These are phyloP conservation scores for Mormyrops attenuatus DNA, from an alignment of 2,797 vertebrate species.

Conservation along the genomic window DNA sequence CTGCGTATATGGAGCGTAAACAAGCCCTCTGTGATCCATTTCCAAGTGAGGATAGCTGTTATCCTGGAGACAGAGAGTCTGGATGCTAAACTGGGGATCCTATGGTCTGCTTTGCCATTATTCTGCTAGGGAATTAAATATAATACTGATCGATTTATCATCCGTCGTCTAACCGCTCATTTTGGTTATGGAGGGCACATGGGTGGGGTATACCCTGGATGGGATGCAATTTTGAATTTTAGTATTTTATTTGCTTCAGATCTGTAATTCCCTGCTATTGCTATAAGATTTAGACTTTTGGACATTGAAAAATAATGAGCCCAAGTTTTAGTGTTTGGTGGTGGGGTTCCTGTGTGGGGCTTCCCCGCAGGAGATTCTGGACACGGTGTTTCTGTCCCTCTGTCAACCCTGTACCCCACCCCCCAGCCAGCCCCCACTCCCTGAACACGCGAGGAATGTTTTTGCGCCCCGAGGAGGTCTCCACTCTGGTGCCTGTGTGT, in stretches of 20 bases:
- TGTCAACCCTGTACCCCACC: background rate
- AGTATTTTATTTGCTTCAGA: background rate
- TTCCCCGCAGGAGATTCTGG: background rate
- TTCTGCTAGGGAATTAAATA: background rate
- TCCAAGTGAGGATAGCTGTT: background rate
- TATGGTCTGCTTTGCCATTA: background rate
- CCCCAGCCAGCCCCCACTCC: background rate
- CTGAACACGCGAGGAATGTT: slow-evolving; percentile 6
- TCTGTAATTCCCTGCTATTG: background rate
- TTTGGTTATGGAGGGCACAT: background rate
- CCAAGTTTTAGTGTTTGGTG: background rate
- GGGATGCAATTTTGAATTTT: background rate
- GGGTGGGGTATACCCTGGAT: background rate
- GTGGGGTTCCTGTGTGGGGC: background rate
- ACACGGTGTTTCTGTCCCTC: background rate
- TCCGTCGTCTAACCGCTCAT: background rate
- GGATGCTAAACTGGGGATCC: background rate
- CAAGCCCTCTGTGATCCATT: background rate
- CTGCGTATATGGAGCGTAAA: background rate
- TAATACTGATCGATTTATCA: background rate
- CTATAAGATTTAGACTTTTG: background rate
- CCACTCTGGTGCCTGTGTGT: slow-evolving; percentile 8
- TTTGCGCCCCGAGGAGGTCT: background rate
- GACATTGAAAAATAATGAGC: background rate
- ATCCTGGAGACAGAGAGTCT: background rate